Evolutionary conservation across 2,113 vertebrate species (phyloP).

Genomic region (Aegotheles bennettii): DNA sequence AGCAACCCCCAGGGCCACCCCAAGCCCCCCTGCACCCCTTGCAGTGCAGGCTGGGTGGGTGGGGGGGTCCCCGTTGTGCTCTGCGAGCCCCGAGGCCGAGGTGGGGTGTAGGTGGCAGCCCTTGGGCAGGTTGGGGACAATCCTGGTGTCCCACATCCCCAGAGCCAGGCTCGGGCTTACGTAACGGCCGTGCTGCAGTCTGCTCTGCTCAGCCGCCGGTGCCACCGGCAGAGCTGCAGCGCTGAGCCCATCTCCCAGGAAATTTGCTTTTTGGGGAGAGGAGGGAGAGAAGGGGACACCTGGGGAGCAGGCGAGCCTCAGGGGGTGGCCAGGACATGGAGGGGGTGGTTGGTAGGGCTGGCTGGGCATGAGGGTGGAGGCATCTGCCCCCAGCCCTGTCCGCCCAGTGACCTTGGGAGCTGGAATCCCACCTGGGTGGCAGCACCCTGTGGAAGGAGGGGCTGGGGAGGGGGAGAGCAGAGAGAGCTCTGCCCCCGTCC

Average conservation of each 20-base stretch:
- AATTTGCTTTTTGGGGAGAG: not conserved
- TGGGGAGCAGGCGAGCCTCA: not conserved
- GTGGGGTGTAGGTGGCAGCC: not conserved
- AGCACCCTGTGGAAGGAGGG: not conserved
- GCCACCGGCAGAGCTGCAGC: conserved; percentile 55
- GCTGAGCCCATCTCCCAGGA: conserved; percentile 18
- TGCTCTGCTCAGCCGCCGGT: conserved; percentile 51
- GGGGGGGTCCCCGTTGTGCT: not conserved
- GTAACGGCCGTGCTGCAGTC: conserved; percentile 56
- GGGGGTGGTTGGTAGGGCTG: not conserved
- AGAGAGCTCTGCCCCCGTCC: not conserved
- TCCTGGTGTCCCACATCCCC: conserved; percentile 38
- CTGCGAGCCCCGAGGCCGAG: fast-evolving
- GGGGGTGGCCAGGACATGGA: not conserved
- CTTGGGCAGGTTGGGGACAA: not conserved
- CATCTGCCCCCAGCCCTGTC: not conserved
- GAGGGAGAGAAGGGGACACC: not conserved
- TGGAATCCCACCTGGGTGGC: not conserved
- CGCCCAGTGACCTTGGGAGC: not conserved
- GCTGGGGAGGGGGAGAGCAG: not conserved
- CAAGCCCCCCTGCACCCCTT: not conserved
- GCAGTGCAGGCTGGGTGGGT: fast-evolving
- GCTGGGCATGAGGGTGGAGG: fast-evolving
- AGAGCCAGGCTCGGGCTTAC: conserved; percentile 27
- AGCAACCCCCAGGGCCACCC: not conserved